phyloP scores from a whole-genome alignment of 2,888 invertebrate species.

The Cyrtodaria siliqua region DNA sequence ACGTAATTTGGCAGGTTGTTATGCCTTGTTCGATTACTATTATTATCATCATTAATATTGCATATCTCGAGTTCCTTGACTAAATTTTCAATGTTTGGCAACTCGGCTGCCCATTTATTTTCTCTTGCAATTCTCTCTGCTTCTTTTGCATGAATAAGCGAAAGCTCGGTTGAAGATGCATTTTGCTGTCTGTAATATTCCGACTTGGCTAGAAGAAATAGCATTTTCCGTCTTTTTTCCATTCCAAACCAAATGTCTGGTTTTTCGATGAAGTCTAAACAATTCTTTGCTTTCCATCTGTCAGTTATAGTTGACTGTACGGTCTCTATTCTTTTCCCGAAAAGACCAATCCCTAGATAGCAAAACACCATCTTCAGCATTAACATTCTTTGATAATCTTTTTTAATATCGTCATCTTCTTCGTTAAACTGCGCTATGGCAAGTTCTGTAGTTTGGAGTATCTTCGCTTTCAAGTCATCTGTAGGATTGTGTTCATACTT shows the following conservation, averaged over 20 bases:
- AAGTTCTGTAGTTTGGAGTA: constrained; percentile 48
- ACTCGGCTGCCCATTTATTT: constrained; percentile 31
- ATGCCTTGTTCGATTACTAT: no score
- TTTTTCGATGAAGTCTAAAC: constrained; percentile 43
- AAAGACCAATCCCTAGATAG: constrained; percentile 56
- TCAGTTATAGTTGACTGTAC: constrained; percentile 30
- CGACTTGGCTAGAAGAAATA: constrained; percentile 40
- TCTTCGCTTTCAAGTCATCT: constrained; percentile 29
- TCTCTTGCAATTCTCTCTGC: constrained; percentile 27
- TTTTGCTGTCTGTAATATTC: constrained; percentile 33
- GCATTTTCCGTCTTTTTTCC: constrained; percentile 48
- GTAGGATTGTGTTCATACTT: constrained; percentile 45
- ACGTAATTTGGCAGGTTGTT: no score
- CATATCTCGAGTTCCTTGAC: background rate
- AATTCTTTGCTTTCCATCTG: constrained; percentile 31
- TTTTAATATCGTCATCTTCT: constrained; percentile 51
- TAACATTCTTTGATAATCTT: constrained; percentile 65
- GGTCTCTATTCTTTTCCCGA: constrained; percentile 39
- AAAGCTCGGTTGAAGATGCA: constrained; percentile 26
- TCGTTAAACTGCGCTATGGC: constrained; percentile 57
- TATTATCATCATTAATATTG: no score
- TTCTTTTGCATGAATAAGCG: constrained; percentile 28
- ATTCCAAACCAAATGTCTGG: constrained; percentile 44
- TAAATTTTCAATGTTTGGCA: constrained; percentile 25
- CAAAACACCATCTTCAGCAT: constrained; percentile 60